phyloP scores from a whole-genome alignment of 2,888 invertebrate species.

The Archips crataeganus region DNA sequence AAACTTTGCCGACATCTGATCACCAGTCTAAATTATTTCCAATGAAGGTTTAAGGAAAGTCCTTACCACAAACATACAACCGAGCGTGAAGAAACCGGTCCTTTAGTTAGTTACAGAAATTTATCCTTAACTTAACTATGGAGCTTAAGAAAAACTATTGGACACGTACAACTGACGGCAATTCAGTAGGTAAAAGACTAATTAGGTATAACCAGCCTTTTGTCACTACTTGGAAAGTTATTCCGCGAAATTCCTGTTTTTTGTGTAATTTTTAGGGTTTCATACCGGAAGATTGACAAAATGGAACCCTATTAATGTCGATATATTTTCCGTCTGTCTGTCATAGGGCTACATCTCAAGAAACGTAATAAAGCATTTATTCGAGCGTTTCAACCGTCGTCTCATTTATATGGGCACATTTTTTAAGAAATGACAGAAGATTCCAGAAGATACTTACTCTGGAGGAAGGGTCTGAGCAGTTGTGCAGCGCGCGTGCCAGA shows the following conservation, averaged over 20 bases:
- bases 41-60: constrained; percentile 6
- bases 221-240: not conserved
- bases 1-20: not conserved
- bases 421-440: no score
- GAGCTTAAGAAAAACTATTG: not conserved
- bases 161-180: not conserved
- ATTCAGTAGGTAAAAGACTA: not conserved
- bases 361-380: no score
- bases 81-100: constrained; percentile 6
- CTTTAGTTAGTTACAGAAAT: not conserved
- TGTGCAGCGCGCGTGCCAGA: no score
- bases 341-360: no score
- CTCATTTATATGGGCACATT: no score
- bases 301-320: no score
- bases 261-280: no score
- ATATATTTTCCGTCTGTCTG: no score
- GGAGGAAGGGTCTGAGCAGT: no score
- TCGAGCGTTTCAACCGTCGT: no score
- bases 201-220: not conserved
- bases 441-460: no score
- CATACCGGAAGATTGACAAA: no score
- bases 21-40: not conserved
- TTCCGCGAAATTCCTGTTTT: not conserved
- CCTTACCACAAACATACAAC: constrained; percentile 1
- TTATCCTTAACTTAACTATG: not conserved